phyloP scores from a whole-genome alignment of 2,113 vertebrate species.

The Sakesphorus luctuosus region DNA sequence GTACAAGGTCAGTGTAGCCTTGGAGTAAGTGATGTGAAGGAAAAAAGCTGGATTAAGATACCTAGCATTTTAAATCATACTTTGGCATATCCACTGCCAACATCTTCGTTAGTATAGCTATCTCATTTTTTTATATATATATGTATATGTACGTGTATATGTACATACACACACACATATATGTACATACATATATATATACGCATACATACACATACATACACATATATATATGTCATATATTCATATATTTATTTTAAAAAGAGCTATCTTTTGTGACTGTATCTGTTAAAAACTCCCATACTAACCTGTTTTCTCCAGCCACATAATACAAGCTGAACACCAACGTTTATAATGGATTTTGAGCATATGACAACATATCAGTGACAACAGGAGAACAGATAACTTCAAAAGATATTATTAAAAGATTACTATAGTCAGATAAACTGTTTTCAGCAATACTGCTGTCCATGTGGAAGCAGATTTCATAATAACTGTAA shows the following conservation, averaged over 20 bases:
- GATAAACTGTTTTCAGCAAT: neutral
- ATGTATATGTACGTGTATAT: no score
- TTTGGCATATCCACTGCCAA: neutral
- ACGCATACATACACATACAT: no score
- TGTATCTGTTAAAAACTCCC: neutral
- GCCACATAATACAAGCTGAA: neutral
- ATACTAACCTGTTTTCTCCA: neutral
- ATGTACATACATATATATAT: no score
- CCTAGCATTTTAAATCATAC: neutral
- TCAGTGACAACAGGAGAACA: neutral
- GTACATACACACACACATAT: no score
- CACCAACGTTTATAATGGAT: neutral
- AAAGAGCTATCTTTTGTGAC: neutral
- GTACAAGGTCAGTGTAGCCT: neutral
- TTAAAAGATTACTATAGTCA: neutral
- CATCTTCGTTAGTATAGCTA: neutral
- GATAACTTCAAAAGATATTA: neutral
- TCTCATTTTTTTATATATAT: neutral
- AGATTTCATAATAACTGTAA: neutral
- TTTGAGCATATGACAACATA: neutral
- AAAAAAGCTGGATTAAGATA: neutral
- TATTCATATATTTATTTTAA: neutral
- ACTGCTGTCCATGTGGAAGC: neutral
- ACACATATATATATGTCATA: neutral
- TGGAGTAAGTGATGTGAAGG: neutral